Evolutionary conservation across 2,888 invertebrate species (phyloP), one percentile per base, ranked within the genome.

Genomic region (Cephus runcator): DNA sequence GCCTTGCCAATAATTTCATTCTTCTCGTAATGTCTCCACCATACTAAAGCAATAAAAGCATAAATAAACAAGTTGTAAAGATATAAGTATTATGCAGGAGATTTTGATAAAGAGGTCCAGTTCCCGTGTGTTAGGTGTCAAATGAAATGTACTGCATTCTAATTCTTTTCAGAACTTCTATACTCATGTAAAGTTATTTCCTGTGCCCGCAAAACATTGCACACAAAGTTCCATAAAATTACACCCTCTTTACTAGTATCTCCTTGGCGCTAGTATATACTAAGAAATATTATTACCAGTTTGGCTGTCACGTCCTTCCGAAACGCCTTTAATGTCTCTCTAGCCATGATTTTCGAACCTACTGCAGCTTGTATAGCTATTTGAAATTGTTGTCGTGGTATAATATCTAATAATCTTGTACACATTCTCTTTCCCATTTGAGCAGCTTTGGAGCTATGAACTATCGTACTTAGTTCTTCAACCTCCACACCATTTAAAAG

Each of bases 221-320:
- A 56, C 23, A 56, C 23, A 23, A 56, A 56, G 2, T 56, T 1
- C 56, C 2, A 56, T 56, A 23, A 56, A 6, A 23, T 15, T 23
- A 15, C 1, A 23, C 9, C 9, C 56, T 56, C 23, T 9, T 56
- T 23, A 56, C 9, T 9, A 23, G 23, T 56, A 56, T 56, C 56
- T 56, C 56, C 56, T 6, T 56, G 9, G 1, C 9, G 23, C 56
- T 23, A 12, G 1, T 4, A 69, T 31, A 40, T 30, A n/a, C 12
- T 69, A 73, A 68, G 34, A 74, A 79, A 23, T 34, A 73, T 71
- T 69, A 77, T 93, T 93, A 98, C 98, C 93, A 98, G 93, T 94
- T 98, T 98, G 1, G 97, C 96, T 1, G 97, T 96, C 1, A 99
- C 98, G 92, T 99, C 98, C 92, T 99, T 99, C 85, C 97, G 94